Conservation (phyloP, 2,113 vertebrate genomes). For the Brachyistius frenatus region DNA sequence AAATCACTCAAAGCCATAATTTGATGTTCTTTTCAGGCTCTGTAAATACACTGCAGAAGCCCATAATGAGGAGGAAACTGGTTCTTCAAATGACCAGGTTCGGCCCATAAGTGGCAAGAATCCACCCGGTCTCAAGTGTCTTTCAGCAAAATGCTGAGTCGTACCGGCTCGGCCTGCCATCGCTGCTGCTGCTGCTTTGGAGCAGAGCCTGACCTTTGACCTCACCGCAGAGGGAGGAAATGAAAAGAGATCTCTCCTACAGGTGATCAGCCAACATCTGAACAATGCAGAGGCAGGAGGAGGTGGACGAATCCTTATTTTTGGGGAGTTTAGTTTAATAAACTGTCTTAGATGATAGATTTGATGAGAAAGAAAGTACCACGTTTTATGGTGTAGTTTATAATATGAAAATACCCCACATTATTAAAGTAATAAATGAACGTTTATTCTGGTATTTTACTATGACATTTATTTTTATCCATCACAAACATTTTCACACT, state of each 20-base stretch:
- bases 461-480: background rate
- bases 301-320: background rate
- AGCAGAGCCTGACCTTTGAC: slow-evolving; percentile 44
- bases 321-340: slow-evolving; percentile 16
- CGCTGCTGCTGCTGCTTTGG: slow-evolving; percentile 1
- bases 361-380: background rate
- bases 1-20: slow-evolving; percentile 35
- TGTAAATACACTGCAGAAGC: slow-evolving; percentile 18
- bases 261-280: slow-evolving; percentile 15
- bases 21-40: slow-evolving; percentile 31
- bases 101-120: slow-evolving; percentile 51
- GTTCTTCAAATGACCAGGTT: slow-evolving; percentile 56
- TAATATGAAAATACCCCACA: background rate
- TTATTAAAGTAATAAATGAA: background rate
- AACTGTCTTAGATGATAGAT: slow-evolving; percentile 7
- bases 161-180: background rate
- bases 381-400: background rate
- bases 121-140: slow-evolving; percentile 39
- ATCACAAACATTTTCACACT: background rate
- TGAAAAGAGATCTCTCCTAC: slow-evolving; percentile 14
- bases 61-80: slow-evolving; percentile 55
- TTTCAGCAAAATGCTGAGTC: slow-evolving; percentile 29
- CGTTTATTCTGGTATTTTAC: background rate
- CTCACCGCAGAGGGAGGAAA: slow-evolving; percentile 10
- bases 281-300: background rate